Evolutionary conservation across 2,888 invertebrate genomes (phyloP), one percentile per base, ranked within the genome.

Genomic region (Anthrax anthrax): DNA sequence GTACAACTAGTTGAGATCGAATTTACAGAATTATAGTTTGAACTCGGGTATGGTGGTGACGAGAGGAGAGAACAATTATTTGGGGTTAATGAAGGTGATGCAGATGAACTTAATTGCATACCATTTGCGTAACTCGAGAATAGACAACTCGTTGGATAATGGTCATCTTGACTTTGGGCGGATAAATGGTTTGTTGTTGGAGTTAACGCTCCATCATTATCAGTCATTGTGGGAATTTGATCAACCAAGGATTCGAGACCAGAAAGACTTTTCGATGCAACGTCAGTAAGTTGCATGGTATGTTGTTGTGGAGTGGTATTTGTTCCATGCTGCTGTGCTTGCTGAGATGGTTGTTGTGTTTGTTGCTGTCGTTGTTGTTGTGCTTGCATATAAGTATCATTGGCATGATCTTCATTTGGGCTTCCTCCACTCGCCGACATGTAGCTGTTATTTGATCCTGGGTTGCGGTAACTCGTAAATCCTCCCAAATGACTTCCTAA

Each of bases 221-320:
- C 87, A 47, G 83, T 80, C 66, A 88, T 84, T 58, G 85, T 84
- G 43, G 89, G 90, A 67, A 90, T 90, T 74, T 90, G 90, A 71
- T 90, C 89, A 52, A 90, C 89, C 42, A 90, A 73, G 38, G 88
- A 89, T 67, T 90, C 89, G 41, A 90, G 72, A 18, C 89, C 90
- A 17, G 88, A 88, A 42, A 87, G 71, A 57, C 85, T 86, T 64
- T 88, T 88, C 27, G 85, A 81, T n/a, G 87, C 79, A 34, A 87
- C 83, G 69, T 87, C 87, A 9, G 58, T 47, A 32, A 39, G 18
- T 45, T 42, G 40, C 16, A 45, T 29, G 6, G 44, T 46, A 48
- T 54, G 23, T 42, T 46, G 32, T 50, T 55, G 49, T 55, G 52
- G 48, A 9, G 17, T 41, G 27, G 18, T 16, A 27, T 44, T 40